phyloP scores from a whole-genome alignment of 1,140 invertebrate species.

The Ceratina australensis region DNA sequence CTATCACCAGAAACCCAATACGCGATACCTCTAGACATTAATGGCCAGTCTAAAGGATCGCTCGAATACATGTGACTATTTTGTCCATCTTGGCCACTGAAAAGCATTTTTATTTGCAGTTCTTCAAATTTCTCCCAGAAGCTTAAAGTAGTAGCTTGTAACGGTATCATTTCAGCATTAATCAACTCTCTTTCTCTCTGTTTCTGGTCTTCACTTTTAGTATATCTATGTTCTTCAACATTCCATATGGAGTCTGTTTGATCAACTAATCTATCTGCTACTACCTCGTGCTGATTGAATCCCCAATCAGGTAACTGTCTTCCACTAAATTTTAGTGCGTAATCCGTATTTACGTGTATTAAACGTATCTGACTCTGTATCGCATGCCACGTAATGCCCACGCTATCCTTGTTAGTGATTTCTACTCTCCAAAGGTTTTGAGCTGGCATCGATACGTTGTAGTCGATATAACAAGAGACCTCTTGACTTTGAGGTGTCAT shows the following conservation, averaged over 20 bases:
- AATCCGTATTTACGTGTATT: slow-evolving; percentile 91
- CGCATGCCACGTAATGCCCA: slow-evolving; percentile 92
- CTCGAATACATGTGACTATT: slow-evolving; percentile 96
- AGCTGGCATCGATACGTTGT: slow-evolving; percentile 97
- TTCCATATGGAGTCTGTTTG: slow-evolving; percentile 97
- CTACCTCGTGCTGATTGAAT: slow-evolving; percentile 96
- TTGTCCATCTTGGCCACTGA: slow-evolving; percentile 87
- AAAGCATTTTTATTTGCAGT: slow-evolving; percentile 96
- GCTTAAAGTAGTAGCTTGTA: slow-evolving; percentile 87
- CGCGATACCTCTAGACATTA: slow-evolving; percentile 93
- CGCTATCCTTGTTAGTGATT: slow-evolving; percentile 89
- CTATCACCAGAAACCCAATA: slow-evolving; percentile 94
- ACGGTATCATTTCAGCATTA: slow-evolving; percentile 95
- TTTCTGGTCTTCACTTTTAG: slow-evolving; percentile 94
- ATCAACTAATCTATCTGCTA: slow-evolving; percentile 89
- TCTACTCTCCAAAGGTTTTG: slow-evolving; percentile 96
- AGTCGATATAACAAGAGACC: slow-evolving; percentile 98
- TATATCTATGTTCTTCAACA: slow-evolving; percentile 98
- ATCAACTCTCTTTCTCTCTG: slow-evolving; percentile 93
- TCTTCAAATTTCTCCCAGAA: slow-evolving; percentile 96
- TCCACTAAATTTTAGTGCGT: slow-evolving; percentile 94
- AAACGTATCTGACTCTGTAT: slow-evolving; percentile 93
- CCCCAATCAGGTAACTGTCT: slow-evolving; percentile 96
- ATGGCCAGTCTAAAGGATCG: slow-evolving; percentile 93
- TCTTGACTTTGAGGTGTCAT: slow-evolving; percentile 96